Percentiles rank a stretch among this genome's conserved stretches.
These are phyloP conservation scores for Pangasius mekongensis DNA, from an alignment of 2,797 vertebrate genomes.

Conservation along the genomic window DNA sequence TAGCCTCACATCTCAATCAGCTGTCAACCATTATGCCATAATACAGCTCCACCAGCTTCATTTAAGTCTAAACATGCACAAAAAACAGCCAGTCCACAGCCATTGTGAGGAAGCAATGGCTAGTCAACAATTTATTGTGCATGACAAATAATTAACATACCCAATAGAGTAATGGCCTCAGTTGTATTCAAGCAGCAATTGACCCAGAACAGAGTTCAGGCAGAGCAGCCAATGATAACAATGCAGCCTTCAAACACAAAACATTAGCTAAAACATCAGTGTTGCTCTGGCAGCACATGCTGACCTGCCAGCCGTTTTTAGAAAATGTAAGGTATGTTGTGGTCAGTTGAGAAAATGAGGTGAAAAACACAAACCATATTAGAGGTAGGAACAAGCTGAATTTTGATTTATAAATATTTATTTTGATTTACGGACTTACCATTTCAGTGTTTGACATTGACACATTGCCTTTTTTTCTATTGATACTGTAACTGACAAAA, in stretches of 20 bases:
- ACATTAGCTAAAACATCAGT: constrained; percentile 36
- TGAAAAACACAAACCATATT: constrained; percentile 50
- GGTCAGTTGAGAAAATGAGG: constrained; percentile 17
- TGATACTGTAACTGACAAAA: not conserved
- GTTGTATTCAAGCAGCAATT: constrained; percentile 36
- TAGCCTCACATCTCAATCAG: constrained; percentile 9
- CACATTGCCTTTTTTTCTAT: not conserved
- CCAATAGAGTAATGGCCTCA: constrained; percentile 43
- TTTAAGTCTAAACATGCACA: not conserved
- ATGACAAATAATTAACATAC: constrained; percentile 48
- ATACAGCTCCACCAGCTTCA: constrained; percentile 13
- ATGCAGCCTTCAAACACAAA: constrained; percentile 23
- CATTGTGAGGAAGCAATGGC: constrained; percentile 36
- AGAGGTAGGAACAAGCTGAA: not conserved
- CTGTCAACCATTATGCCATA: constrained; percentile 32
- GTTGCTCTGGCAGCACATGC: not conserved
- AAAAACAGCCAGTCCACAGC: constrained; percentile 11
- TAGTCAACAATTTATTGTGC: constrained; percentile 31
- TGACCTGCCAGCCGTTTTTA: constrained; percentile 27
- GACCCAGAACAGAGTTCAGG: constrained; percentile 26
- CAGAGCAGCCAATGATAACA: constrained; percentile 41
- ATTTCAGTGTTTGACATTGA: not conserved
- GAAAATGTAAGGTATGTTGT: not conserved
- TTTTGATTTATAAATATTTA: constrained; percentile 8
- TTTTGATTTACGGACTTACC: not conserved